Evolutionary conservation across 2,797 vertebrate species (phyloP), one percentile per base, ranked within the genome.

Genomic region (Argyrosomus regius): DNA sequence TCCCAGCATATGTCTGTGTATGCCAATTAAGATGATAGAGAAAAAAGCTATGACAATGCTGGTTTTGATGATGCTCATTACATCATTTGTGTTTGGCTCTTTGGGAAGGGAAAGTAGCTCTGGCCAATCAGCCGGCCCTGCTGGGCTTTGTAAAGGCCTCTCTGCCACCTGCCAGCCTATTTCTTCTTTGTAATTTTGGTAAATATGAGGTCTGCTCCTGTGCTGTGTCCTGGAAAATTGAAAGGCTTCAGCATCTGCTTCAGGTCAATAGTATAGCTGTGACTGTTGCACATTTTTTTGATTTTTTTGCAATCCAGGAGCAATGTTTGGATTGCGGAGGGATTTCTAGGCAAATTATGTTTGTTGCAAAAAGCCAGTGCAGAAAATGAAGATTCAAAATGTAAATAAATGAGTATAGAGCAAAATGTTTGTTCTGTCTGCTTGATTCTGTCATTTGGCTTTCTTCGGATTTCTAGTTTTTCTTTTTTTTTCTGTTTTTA

Each of bases 191-290:
- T 50, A 59, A 39, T 57, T 52, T 56, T 18, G 53, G 73, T 22
- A 58, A 77, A 69, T 35, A 54, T 72, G 64, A 80, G 48, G 56
- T 72, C 41, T 76, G 72, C 31, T 75, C 60, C 72, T 85, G 84
- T 83, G 69, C 83, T 64, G 53, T 82, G 81, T 82, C 49, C 79
- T 74, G 78, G 77, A 84, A 87, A 91, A 92, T 78, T 46, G 28
- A 88, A 86, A 58, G 26, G 54, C 48, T 68, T 73, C 39, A 70
- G 45, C 49, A 68, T 86, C 77, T 75, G 61, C 72, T 58, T 68
- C 56, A 78, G 73, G 70, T 77, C 78, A 83, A 54, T 62, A 48
- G 49, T 9, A 50, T 17, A 13, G n/a, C 64, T 80, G 12, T 65
- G 53, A 74, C 60, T 79, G 35, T 20, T n/a, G 14, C 6, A 12